Base-by-base conservation (phyloP, 1,140 invertebrate genomes). In the Scaptodrosophila lebanonensis region DNA sequence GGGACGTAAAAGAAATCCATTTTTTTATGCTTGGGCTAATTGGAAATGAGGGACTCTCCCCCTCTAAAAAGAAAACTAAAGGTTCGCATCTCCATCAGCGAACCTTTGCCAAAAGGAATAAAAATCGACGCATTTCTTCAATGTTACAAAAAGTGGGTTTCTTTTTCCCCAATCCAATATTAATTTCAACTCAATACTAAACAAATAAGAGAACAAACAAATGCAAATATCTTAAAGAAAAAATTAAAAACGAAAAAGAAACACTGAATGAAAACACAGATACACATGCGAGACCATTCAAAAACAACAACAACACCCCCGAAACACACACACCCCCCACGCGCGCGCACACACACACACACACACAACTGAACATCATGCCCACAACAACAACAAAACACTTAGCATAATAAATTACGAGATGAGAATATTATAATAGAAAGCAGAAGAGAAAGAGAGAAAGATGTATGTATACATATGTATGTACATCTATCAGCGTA, bases 111-210 rank as follows among this genome's bases (percentile, higher is more conserved):
- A n/a, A n/a, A n/a, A n/a, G n/a, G n/a, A n/a, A n/a, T n/a, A n/a
- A n/a, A n/a, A n/a, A n/a, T n/a, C n/a, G n/a, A n/a, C n/a, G n/a
- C n/a, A n/a, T n/a, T n/a, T n/a, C n/a, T n/a, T n/a, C n/a, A n/a
- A n/a, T n/a, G n/a, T n/a, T n/a, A n/a, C n/a, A n/a, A n/a, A n/a
- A n/a, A n/a, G n/a, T 25, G 22, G 22, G 22, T 4, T 4, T 25
- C 3, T 25, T 25, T 25, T 4, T 25, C n/a, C n/a, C n/a, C n/a
- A n/a, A n/a, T n/a, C n/a, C 3, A 25, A 25, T 25, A 73, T 73
- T 79, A 77, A 68, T 72, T 79, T 58, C 67, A 73, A 79, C 68
- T 72, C 72, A 79, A 77, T 77, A 68, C 63, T 79, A 73, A 79
- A 72, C 48, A 42, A 72, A 51, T 79, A 77, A 79, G 71, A 48